Evolutionary conservation across 1,140 invertebrate genomes (phyloP).

Genomic region (Elysia chlorotica): DNA sequence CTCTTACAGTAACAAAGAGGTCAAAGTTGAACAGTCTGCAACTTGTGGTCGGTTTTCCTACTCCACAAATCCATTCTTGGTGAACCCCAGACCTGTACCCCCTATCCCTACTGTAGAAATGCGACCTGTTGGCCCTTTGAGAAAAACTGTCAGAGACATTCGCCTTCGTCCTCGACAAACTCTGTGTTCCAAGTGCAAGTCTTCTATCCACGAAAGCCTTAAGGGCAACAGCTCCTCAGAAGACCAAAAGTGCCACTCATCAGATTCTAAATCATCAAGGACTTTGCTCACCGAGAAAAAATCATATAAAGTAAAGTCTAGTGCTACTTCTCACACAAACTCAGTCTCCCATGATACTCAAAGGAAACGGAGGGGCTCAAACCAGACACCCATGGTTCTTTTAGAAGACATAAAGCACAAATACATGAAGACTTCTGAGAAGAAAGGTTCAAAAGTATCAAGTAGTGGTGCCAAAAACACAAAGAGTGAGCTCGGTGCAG

Average conservation of each 20-base stretch:
- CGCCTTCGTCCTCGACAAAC: slow-evolving; percentile 15
- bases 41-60: slow-evolving; percentile 11
- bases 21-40: slow-evolving; percentile 11
- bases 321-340: background rate
- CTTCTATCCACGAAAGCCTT: slow-evolving; percentile 9
- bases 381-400: slow-evolving; percentile 17
- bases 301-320: no score
- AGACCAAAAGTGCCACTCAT: background rate
- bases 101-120: slow-evolving; percentile 17
- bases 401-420: slow-evolving; percentile 22
- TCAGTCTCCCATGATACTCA: background rate
- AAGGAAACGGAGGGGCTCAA: slow-evolving; percentile 4
- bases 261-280: background rate
- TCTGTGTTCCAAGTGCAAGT: slow-evolving; percentile 13
- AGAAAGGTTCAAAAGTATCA: background rate
- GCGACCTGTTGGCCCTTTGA: background rate
- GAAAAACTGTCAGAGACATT: slow-evolving; percentile 20
- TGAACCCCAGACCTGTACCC: slow-evolving; percentile 11
- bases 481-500: background rate
- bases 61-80: slow-evolving; percentile 10
- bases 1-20: background rate
- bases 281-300: background rate
- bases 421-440: background rate
- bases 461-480: background rate
- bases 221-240: no score